These are phyloP conservation scores for Poeciliopsis presidionis DNA, from an alignment of 2,797 vertebrate genomes.

Conservation along the genomic window DNA sequence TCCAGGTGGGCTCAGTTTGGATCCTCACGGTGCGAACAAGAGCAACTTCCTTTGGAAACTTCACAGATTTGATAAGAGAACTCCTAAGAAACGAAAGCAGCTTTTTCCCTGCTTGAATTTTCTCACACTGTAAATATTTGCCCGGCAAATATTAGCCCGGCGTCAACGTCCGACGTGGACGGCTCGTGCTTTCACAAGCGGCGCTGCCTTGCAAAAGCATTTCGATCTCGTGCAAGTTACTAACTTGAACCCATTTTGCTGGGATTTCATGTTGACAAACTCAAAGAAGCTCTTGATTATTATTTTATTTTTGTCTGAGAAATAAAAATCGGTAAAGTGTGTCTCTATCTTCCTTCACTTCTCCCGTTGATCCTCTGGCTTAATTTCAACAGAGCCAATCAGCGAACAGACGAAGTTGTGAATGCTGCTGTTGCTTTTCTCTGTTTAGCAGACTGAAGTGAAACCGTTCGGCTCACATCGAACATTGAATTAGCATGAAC, in stretches of 20 bases:
- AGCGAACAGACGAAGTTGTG: too few species aligned
- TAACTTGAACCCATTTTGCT: not conserved
- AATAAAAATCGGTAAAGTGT: not conserved
- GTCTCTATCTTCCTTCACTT: not conserved
- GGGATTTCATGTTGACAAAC: not conserved
- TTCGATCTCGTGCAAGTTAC: not conserved
- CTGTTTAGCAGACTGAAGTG: too few species aligned
- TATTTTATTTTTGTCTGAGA: not conserved
- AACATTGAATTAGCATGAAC: too few species aligned
- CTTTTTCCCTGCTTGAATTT: not conserved
- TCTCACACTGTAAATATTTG: slow-evolving; percentile 21
- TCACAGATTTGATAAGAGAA: not conserved
- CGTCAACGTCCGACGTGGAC: not conserved
- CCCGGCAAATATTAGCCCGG: slow-evolving; percentile 3
- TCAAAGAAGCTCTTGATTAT: not conserved
- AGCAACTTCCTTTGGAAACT: not conserved
- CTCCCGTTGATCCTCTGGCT: too few species aligned
- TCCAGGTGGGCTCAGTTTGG: slow-evolving; percentile 55
- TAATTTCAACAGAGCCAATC: too few species aligned
- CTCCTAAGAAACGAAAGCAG: not conserved
- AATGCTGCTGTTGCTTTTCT: too few species aligned
- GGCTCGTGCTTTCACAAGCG: not conserved
- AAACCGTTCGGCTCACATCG: too few species aligned
- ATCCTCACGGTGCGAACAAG: not conserved
- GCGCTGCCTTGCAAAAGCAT: not conserved